phyloP scores from a whole-genome alignment of 2,888 invertebrate genomes.

The Ethmia dodecea region DNA sequence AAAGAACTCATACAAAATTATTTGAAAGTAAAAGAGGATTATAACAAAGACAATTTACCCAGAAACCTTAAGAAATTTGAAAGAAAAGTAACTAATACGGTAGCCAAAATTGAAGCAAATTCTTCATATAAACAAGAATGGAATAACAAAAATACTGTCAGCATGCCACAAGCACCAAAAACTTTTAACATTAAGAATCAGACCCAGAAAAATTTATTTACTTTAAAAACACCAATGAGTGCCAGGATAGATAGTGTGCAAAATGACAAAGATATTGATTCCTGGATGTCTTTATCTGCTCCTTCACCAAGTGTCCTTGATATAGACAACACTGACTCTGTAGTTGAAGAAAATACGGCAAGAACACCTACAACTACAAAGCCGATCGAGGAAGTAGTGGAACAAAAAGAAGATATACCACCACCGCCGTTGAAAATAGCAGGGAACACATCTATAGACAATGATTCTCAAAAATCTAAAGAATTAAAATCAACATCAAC shows the following conservation, averaged over 20 bases:
- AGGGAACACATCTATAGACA: conserved; percentile 19
- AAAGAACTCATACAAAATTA: conserved; percentile 68
- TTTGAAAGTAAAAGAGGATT: conserved; percentile 65
- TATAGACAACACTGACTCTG: conserved; percentile 26
- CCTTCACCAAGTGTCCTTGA: conserved; percentile 51
- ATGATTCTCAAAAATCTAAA: conserved; percentile 29
- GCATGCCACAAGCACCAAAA: conserved; percentile 26
- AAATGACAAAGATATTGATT: conserved; percentile 67
- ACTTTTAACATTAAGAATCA: conserved; percentile 36
- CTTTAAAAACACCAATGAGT: conserved; percentile 44
- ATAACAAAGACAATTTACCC: conserved; percentile 28
- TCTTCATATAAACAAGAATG: conserved; percentile 42
- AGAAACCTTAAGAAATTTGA: conserved; percentile 46
- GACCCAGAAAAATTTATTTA: conserved; percentile 45
- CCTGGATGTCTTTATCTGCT: conserved; percentile 69
- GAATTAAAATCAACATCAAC: conserved; percentile 55
- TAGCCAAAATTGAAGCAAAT: conserved; percentile 33
- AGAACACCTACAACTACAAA: conserved; percentile 8
- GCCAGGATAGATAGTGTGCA: conserved; percentile 62
- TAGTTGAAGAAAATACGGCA: conserved; percentile 19
- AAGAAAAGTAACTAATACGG: conserved; percentile 38
- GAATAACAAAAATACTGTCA: conserved; percentile 47
- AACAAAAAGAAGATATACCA: conserved; percentile 5
- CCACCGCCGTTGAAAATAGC: conserved; percentile 5
- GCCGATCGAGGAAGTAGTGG: neutral